Evolutionary conservation across 2,797 vertebrate species (phyloP), one percentile per base, ranked within the genome.

Genomic region (Smutsia temminckii): DNA sequence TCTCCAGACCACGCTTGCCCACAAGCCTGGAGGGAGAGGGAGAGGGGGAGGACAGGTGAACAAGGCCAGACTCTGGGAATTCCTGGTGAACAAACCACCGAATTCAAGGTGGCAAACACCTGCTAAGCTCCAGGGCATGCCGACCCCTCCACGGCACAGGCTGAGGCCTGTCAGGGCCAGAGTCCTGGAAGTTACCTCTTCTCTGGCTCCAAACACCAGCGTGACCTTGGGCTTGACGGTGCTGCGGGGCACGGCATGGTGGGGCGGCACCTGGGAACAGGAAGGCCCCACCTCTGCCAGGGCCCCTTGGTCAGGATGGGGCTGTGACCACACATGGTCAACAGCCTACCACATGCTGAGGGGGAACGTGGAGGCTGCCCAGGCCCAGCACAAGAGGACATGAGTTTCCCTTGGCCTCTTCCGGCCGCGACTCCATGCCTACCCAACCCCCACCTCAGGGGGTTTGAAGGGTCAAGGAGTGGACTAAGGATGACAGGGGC

Each of bases 221-320:
- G 46, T 7, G 69, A 59, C 29, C 32, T 59, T 3, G 9, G 75
- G 32, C 40, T 77, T 40, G n/a, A 37, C 0, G 1, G 59, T 16
- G 5, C 86, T 3, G 12, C 27, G 6, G 1, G 25, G 42, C 0
- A 0, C 1, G 8, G 17, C 2, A 8, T 13, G 11, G 25, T 6
- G 17, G 61, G 34, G 46, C 3, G n/a, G 4, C 46, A n/a, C 71
- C 71, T 10, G 11, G 53, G 49, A 21, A 55, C 8, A 10, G 20
- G 59, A 71, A 61, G 42, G 59, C 34, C 51, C 9, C 0, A 2
- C 25, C 37, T 14, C 57, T 12, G 40, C 27, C 0, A 0, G 5
- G 32, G 64, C 6, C 64, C 46, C 0, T 13, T 3, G 34, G 29
- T 10, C 7, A 5, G 51, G 20, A 14, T 1, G 14, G 66, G 16